Conservation (phyloP, 2,888 invertebrate genomes). For the Cacoxenus indagator region DNA sequence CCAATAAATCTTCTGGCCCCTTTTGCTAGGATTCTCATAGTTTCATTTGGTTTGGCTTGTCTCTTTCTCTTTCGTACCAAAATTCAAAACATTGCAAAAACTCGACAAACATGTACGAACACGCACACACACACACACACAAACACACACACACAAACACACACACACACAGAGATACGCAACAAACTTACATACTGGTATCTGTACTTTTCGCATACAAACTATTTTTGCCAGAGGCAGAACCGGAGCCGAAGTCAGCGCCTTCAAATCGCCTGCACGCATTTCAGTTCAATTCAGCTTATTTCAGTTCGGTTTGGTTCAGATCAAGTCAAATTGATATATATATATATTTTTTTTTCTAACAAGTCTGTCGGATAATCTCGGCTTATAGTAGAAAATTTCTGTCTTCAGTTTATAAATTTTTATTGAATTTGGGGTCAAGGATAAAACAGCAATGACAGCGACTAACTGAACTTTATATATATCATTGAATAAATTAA, state of each 20-base stretch:
- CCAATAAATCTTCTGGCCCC: slow-evolving; percentile 57
- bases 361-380: not conserved
- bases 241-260: not conserved
- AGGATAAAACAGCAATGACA: slow-evolving; percentile 45
- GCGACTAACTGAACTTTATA: not conserved
- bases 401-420: not conserved
- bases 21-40: slow-evolving; percentile 8
- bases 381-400: not conserved
- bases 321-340: slow-evolving; percentile 12
- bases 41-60: slow-evolving; percentile 1
- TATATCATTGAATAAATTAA: not conserved
- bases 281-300: not conserved
- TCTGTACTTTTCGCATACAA: not conserved
- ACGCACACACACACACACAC: slow-evolving; percentile 33
- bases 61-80: slow-evolving; percentile 3
- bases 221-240: not conserved
- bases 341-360: slow-evolving; percentile 39
- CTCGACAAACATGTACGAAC: not conserved
- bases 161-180: no score
- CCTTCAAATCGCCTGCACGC: slow-evolving; percentile 1
- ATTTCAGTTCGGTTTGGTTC: not conserved
- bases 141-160: no score
- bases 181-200: not conserved
- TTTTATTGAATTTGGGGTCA: slow-evolving; percentile 47
- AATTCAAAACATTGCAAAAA: not conserved